These are phyloP conservation scores for Malurus elegans DNA, from an alignment of 2,113 vertebrate genomes.

Conservation along the genomic window DNA sequence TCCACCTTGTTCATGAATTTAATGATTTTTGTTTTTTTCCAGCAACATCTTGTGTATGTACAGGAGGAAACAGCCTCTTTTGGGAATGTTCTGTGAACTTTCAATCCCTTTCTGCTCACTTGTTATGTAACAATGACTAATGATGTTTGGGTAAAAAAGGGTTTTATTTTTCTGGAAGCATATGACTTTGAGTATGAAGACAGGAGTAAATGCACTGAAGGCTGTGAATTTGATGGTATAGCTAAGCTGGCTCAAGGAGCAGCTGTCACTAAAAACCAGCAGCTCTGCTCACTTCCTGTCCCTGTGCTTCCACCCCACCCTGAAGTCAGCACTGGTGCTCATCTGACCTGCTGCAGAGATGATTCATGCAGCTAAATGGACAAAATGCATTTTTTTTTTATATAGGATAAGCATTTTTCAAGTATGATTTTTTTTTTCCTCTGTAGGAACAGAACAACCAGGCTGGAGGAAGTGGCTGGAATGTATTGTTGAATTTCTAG, in stretches of 20 bases:
- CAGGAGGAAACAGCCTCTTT: neutral
- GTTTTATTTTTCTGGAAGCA: neutral
- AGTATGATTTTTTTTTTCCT: neutral
- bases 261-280: neutral
- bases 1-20: neutral
- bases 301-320: neutral
- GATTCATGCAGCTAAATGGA: neutral
- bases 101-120: neutral
- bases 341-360: neutral
- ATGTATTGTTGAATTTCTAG: neutral
- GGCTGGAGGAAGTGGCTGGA: slow-evolving; percentile 14
- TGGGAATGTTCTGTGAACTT: neutral
- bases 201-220: neutral
- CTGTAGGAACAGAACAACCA: neutral
- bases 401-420: neutral
- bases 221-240: neutral
- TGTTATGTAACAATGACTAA: neutral
- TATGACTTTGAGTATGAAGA: neutral
- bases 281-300: neutral
- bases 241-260: neutral
- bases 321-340: neutral
- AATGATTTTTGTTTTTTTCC: neutral
- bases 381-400: neutral
- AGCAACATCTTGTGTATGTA: neutral
- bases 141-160: neutral